Base-by-base conservation (phyloP, 2,888 invertebrate genomes). In the Anthophora plumipes region DNA sequence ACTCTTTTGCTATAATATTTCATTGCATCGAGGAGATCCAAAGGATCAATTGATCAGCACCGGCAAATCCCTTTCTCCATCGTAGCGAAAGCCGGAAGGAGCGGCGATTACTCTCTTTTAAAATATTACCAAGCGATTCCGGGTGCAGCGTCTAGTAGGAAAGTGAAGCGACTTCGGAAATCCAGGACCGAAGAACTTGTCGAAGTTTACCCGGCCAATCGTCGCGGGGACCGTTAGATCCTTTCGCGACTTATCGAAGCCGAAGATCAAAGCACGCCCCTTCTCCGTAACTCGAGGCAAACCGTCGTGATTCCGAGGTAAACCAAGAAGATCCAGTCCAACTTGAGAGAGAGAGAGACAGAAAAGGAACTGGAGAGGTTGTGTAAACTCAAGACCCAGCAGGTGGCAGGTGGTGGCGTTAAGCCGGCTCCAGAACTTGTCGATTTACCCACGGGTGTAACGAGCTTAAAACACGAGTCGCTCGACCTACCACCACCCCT, bases 261-360 rank as follows among this genome's bases (percentile, higher is more conserved):
- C 84, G 80, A 86, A 87, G 90, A 90, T 90, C 90, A 90, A 90
- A 90, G 89, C 84, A 77, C 54, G 68, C n/a, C n/a, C 31, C 31
- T 1, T 31, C 43, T n/a, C 80, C 54, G 82, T 88, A 89, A 88
- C 88, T 88, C 84, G 82, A 79, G 85, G 85, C 87, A 85, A 89
- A 90, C 89, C 89, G 85, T 89, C 81, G 84, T 86, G 85, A 88
- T 86, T 87, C 83, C 86, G 84, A 82, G 87, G 89, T 89, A 88
- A 89, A 89, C 89, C 89, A 77, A 85, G 85, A 81, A 83, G 81
- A 87, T 84, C 81, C 74, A 70, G 75, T 77, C 77, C 66, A 84
- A 86, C 76, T 82, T 41, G 75, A 20, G 52, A 61, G 80, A 46
- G 46, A 0, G 12, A 9, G 52, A 14, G n/a, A 50, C 39, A 63